Percentiles rank a stretch among this genome's conserved stretches.
These are phyloP conservation scores for Camptogramma bilineatum DNA, from an alignment of 2,888 invertebrate species.

Conservation along the genomic window DNA sequence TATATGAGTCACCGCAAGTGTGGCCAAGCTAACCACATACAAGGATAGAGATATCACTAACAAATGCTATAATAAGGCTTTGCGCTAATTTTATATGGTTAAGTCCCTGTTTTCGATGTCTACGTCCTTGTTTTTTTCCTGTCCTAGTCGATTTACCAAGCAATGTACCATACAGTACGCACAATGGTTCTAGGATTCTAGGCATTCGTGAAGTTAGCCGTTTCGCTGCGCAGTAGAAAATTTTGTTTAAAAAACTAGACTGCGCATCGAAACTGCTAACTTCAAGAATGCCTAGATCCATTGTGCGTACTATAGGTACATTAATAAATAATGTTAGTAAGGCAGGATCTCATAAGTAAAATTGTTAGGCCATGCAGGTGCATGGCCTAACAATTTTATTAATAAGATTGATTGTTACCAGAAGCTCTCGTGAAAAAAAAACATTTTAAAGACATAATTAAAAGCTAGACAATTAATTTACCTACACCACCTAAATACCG, in stretches of 20 bases:
- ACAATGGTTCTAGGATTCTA: no score
- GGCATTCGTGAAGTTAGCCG: no score
- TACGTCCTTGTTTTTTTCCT: slow-evolving; percentile 9
- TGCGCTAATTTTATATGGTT: not conserved
- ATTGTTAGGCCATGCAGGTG: not conserved
- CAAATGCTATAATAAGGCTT: slow-evolving; percentile 19
- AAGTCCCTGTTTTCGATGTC: slow-evolving; percentile 5
- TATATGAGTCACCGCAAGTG: slow-evolving; percentile 27
- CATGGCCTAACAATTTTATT: no score
- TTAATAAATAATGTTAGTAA: not conserved
- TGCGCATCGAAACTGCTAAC: no score
- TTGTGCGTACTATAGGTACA: not conserved
- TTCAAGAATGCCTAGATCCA: no score
- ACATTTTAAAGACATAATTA: not conserved
- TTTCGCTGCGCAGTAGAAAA: no score
- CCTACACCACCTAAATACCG: slow-evolving; percentile 1
- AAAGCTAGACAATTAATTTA: not conserved
- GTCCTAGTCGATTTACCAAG: not conserved
- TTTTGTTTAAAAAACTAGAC: no score
- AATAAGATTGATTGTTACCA: no score
- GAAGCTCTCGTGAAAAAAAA: not conserved
- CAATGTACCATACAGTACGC: no score
- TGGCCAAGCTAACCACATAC: slow-evolving; percentile 19
- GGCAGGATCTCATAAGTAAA: not conserved
- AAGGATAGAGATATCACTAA: slow-evolving; percentile 18